phyloP scores from a whole-genome alignment of 1,140 invertebrate species.

The Pseudomyrmex flavicornis region DNA sequence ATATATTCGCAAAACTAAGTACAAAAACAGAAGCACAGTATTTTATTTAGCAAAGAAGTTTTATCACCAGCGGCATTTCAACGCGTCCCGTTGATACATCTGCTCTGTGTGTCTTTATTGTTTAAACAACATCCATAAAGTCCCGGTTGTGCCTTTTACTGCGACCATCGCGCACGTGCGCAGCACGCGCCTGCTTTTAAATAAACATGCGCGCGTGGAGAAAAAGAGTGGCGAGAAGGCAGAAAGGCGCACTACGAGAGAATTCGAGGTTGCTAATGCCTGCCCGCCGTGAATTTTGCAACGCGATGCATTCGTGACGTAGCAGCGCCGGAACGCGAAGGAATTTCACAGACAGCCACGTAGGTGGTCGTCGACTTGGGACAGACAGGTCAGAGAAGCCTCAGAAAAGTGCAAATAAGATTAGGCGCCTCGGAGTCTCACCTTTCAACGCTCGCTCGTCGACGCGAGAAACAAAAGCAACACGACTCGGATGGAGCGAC shows the following conservation, averaged over 20 bases:
- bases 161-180: neutral
- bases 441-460: conserved; percentile 48
- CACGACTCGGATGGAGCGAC: neutral
- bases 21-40: neutral
- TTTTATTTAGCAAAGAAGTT: neutral
- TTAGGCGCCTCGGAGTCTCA: conserved; percentile 66
- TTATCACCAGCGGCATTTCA: too few species aligned
- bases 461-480: conserved; percentile 57
- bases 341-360: conserved; percentile 32
- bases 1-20: neutral
- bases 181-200: neutral
- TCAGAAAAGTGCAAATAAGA: conserved; percentile 76
- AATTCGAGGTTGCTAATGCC: conserved; percentile 48
- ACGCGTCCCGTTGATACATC: neutral
- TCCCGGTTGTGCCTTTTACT: neutral
- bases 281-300: conserved; percentile 16
- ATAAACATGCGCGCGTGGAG: neutral
- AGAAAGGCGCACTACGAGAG: neutral
- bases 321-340: neutral
- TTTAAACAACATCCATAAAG: conserved; percentile 1
- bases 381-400: conserved; percentile 62
- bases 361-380: conserved; percentile 34
- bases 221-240: neutral
- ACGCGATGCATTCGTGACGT: conserved; percentile 11
- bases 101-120: neutral